phyloP scores from a whole-genome alignment of 2,888 invertebrate species.

The Troilus luridus region DNA sequence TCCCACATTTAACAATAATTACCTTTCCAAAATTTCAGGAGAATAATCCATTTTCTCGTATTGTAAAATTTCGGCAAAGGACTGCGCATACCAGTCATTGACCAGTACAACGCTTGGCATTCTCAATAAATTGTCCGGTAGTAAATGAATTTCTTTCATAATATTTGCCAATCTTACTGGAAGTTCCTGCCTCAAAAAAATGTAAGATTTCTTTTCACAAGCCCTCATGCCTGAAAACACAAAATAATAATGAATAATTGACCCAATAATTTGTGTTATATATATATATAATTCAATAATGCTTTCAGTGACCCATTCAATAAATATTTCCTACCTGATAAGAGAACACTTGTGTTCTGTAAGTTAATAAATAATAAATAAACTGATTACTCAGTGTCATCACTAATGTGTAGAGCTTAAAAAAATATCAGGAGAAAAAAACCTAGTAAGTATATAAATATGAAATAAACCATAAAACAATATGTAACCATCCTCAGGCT shows the following conservation, averaged over 20 bases:
- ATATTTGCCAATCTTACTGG: slow-evolving; percentile 99
- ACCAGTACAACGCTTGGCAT: slow-evolving; percentile 96
- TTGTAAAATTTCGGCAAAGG: slow-evolving; percentile 94
- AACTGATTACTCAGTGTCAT: background rate
- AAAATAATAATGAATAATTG: background rate
- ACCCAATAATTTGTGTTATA: background rate
- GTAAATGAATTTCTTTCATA: slow-evolving; percentile 97
- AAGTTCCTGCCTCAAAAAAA: slow-evolving; percentile 95
- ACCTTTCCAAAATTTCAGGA: slow-evolving; percentile 78
- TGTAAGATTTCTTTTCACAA: slow-evolving; percentile 91
- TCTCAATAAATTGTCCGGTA: slow-evolving; percentile 91
- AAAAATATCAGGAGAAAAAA: no score
- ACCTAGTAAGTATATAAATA: no score
- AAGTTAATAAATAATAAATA: background rate
- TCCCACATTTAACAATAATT: slow-evolving; percentile 66
- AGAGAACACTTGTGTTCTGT: background rate
- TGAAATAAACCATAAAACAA: no score
- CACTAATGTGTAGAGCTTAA: background rate
- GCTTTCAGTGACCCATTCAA: background rate
- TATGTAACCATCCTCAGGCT: no score
- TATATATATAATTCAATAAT: background rate
- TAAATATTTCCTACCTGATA: background rate
- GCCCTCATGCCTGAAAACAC: slow-evolving; percentile 86
- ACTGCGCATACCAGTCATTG: slow-evolving; percentile 93
- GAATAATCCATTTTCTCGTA: slow-evolving; percentile 89